Evolutionary conservation across 2,888 invertebrate species (phyloP), one percentile per base, ranked within the genome.

Genomic region (Xanthostigma xanthostigma): DNA sequence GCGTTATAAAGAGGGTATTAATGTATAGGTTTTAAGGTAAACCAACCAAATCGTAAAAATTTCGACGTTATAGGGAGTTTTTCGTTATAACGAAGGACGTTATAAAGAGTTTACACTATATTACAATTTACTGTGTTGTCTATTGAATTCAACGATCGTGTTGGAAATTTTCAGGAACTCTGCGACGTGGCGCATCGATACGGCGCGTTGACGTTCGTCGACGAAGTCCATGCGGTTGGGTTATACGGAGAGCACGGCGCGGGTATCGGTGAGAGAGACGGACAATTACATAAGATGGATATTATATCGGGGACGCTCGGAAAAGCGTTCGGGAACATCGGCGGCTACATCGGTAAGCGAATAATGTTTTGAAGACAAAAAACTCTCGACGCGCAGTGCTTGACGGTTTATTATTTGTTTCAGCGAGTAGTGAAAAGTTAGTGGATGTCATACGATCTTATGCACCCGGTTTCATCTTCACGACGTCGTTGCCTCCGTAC

Each of bases 381-480:
- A 6, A 27, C 1, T 27, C 27, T 27, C 27, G 6, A 27, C 27
- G 6, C 6, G 6, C 27, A 27, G 27, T 27, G 27, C 6, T 27
- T 27, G 6, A 27, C 27, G 27, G 6, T 27, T 27, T 27, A 27
- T 27, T 27, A 6, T 5, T 5, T 27, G 1, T 27, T 27, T 77
- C 96, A 36, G 27, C 27, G 27, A 27, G 27, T 27, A 27, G 27
- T 6, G 27, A 27, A 27, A 27, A 27, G 6, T 27, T 27, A 27
- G 27, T 27, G 27, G 96, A 97, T 63, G 89, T 91, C 74, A 77
- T 96, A 49, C 74, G 96, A 54, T 94, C 93, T 41, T 87, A 95
- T 62, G 96, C 94, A 2, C 86, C 95, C n/a, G 96, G 96, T 2
- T 97, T 97, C 63, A 97, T 97, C 59, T 97, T 96, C 65, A 97